Percentiles rank a stretch among this genome's conserved stretches.
Conservation (phyloP, 2,888 invertebrate species). For the Alentia gelatinosa region DNA sequence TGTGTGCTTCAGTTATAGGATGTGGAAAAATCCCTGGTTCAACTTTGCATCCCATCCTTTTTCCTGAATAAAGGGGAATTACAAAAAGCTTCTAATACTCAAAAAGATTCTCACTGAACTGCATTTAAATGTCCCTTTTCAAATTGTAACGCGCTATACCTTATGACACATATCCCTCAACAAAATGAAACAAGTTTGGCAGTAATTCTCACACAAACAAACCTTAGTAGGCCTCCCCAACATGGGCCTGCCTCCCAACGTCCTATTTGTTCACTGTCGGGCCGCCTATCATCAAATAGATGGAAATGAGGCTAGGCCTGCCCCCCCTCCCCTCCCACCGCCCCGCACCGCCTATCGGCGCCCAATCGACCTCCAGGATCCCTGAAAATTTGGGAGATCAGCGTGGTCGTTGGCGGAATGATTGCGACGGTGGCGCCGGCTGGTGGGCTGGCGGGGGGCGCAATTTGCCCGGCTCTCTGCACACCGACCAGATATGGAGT, state of each 20-base stretch:
- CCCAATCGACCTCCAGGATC: constrained; percentile 33
- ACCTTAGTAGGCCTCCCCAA: too few species aligned
- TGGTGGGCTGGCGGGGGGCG: background rate
- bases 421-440: background rate
- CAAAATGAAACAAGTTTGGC: too few species aligned
- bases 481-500: background rate
- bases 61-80: too few species aligned
- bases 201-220: too few species aligned
- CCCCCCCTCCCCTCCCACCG: background rate
- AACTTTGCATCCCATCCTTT: too few species aligned
- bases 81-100: too few species aligned
- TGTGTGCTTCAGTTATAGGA: too few species aligned
- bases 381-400: constrained; percentile 47
- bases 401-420: background rate
- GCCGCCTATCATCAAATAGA: constrained; percentile 17
- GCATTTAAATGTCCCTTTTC: too few species aligned
- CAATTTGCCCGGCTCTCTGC: constrained; percentile 14
- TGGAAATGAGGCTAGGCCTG: background rate
- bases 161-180: too few species aligned
- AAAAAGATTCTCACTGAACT: too few species aligned
- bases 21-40: too few species aligned
- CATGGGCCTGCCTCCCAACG: background rate
- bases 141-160: too few species aligned
- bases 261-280: background rate
- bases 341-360: background rate